Evolutionary conservation across 2,797 vertebrate genomes (phyloP).

Genomic region (Coccyzus lansbergi): DNA sequence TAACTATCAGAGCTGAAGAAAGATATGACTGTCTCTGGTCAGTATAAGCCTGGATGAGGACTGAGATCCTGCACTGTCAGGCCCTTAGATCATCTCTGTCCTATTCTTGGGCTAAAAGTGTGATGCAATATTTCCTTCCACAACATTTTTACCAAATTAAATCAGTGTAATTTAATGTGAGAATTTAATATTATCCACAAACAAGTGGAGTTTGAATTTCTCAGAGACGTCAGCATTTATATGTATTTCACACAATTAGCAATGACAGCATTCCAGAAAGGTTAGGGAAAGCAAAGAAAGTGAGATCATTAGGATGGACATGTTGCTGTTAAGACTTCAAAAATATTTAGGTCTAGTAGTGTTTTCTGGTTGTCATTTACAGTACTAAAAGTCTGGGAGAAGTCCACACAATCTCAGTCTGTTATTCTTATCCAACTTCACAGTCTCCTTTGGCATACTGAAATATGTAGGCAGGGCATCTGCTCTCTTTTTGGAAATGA

Average conservation of each 20-base stretch:
- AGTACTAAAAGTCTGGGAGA: not conserved
- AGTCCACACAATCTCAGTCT: not conserved
- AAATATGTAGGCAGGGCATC: not conserved
- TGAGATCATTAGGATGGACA: not conserved
- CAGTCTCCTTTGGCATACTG: not conserved
- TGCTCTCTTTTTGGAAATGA: not conserved
- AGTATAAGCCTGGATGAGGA: not conserved
- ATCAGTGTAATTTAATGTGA: not conserved
- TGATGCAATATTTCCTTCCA: not conserved
- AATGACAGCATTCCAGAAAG: not conserved
- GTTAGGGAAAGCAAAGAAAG: not conserved
- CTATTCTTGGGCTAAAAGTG: not conserved
- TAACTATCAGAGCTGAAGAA: not conserved
- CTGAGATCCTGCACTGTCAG: not conserved
- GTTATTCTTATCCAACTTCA: not conserved
- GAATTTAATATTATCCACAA: not conserved
- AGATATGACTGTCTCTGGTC: not conserved
- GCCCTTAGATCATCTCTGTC: fast-evolving
- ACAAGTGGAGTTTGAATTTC: not conserved
- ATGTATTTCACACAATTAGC: not conserved
- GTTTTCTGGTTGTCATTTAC: not conserved
- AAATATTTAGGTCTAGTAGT: not conserved
- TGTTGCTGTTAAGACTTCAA: not conserved
- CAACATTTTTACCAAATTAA: not conserved
- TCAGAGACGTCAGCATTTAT: not conserved